Evolutionary conservation across 2,888 invertebrate species (phyloP), one percentile per base, ranked within the genome.

Genomic region (Pachymerium ferrugineum): DNA sequence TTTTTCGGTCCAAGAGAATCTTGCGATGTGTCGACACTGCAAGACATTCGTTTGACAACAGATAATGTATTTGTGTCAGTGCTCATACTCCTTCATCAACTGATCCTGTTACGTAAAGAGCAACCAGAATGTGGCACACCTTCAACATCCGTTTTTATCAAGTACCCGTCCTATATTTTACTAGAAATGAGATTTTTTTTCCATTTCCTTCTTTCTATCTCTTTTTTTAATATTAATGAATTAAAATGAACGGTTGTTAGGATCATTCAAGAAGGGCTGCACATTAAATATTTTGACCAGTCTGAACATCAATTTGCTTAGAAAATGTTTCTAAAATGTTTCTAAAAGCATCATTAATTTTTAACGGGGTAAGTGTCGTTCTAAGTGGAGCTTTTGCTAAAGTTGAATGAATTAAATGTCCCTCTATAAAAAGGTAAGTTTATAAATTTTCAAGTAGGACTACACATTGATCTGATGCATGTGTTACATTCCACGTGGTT

Each of bases 11-110:
- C 62, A 16, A 1, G 62, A 25, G 62, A 62, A 62, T 62, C 62
- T 62, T 62, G 62, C 22, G 62, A 62, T 62, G 62, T 62, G 62
- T 22, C 62, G 62, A 62, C 62, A 62, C 62, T 62, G 62, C 62
- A 62, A 62, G 62, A 62, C 62, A 62, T 62, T 62, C 25, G 28
- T 22, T 28, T 62, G 62, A 62, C 62, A 62, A 62, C 62, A 62
- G 62, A 62, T 62, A 62, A 62, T 62, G 62, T 62, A 28, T 62
- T 47, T 62, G 62, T 62, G 62, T 28, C 62, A 62, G 28, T 62
- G 62, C n/a, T 62, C 62, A 62, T 2, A 25, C 25, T 62, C 14
- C 62, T 14, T 62, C 62, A 28, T 62, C 62, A 62, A 25, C 62
- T 62, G 25, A 62, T 62, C 62, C 62, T 28, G 28, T 62, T 62